Evolutionary conservation across 92 coral and sea anemone genomes (phyloP), one percentile per base, ranked within the genome.

Genomic region (Bergia sp.): DNA sequence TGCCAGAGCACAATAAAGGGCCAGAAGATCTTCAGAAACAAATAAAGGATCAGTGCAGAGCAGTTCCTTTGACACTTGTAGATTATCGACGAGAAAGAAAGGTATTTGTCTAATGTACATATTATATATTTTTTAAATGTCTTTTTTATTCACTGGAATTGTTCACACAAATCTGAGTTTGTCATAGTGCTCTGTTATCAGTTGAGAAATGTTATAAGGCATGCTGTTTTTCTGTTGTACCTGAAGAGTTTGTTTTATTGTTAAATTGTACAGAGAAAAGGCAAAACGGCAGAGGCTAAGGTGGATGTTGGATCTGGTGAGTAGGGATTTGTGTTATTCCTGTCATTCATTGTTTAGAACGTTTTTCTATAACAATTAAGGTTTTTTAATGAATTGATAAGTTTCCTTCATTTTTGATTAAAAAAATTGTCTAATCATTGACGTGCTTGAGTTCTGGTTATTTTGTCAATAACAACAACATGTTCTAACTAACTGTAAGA

Each of bases 1-100:
- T 83, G 57, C 86, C 86, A 67, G 61, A 66, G 13, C 40, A 83
- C 65, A 83, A 83, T 47, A 77, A 44, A 66, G 86, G 86, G 1
- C 12, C 65, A 44, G 2, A 13, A 4, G 72, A 57, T 15, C 29
- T 80, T 66, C 85, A 80, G 20, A 15, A 80, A 10, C 72, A 53
- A 6, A 23, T 80, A 11, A 5, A 37, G 21, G 73, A 53, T 0
- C 85, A 37, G 37, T 80, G 71, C 20, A 80, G 3, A 4, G 73
- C n/a, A 57, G 47, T 80, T 80, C 67, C 6, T 5, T 9, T 7
- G 8, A 47, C 65, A n/a, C 5, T 77, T 77, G 5, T 0, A 3
- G 65, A 57, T 11, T 61, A 18, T 61, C 69, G 7, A 18, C 69
- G 20, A 18, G 21, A 73, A 53, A 37, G 65, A 80, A 16, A 38